Base-by-base conservation (phyloP, 2,797 vertebrate genomes). In the Eospalax fontanierii region DNA sequence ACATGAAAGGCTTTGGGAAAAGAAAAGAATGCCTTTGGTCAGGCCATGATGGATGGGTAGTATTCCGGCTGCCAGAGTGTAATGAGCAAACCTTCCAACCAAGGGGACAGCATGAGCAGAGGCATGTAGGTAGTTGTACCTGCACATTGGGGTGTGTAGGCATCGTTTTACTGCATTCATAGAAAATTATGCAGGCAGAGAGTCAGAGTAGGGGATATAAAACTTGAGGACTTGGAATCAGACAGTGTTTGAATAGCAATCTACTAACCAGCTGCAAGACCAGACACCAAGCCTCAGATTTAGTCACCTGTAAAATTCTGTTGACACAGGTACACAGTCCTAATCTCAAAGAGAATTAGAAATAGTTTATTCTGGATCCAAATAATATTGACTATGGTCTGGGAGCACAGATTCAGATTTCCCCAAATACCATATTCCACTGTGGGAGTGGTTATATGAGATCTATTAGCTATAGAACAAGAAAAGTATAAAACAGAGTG, bases 231-330 rank as follows among this genome's bases (percentile, higher is more conserved):
- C 89, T 79, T 87, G 26, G 78, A 86, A 74, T 78, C 46, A n/a
- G 24, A 71, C 76, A 70, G 50, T 6, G 15, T 88, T 73, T 89
- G 65, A 61, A 28, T 65, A 65, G 28, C 35, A 33, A 0, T 82
- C 66, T n/a, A 12, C 30, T 54, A 30, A 30, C 28, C 28, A n/a
- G 15, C 26, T 93, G 1, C 85, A 89, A 90, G 63, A 84, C 26
- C 26, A 82, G 91, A 79, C n/a, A 79, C 24, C 43, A 22, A 82
- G 33, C 68, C 59, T 61, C 46, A 22, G 9, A 76, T 82, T 93
- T 70, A 88, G 46, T 89, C 50, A 35, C 80, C 70, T 46, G 14
- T 94, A 92, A 54, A 92, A 54, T 75, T 59, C 35, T 89, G 33
- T 38, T 57, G 46, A 71, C 21, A 57, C 46, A 54, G 57, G 54